Evolutionary conservation across 1,140 invertebrate species (phyloP), one percentile per base, ranked within the genome.

Genomic region (Thaumetopoea pityocampa): DNA sequence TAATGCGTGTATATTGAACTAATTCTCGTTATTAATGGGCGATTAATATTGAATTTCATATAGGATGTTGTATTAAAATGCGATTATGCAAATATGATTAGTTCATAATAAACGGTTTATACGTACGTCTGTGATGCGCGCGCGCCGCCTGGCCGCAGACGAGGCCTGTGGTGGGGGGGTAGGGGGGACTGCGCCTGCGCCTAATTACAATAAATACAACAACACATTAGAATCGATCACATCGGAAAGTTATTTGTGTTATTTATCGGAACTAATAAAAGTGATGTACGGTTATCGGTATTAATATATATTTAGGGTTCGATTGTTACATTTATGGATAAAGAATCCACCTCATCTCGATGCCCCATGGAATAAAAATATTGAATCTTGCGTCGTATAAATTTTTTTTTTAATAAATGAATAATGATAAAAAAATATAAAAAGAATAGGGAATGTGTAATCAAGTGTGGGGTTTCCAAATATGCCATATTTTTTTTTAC

Each of bases 1-100:
- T 40, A 41, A 43, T 49, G 53, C 45, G 48, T 57, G 53, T 54
- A 66, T 76, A 74, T 74, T 46, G 52, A 51, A 56, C 61, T 73
- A 79, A 79, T 82, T 82, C 60, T 61, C 42, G 38, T 68, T 67
- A 66, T 67, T 63, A 74, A 72, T 62, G 48, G 63, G 18, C 68
- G 40, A 76, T 77, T 67, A 66, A 71, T 67, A 79, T 79, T 74
- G 69, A 73, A 71, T 82, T 76, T 76, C 72, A 65, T 76, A 54
- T 62, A 51, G 54, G 58, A 50, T 59, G 49, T 73, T 58, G 53
- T 61, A 66, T 65, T 59, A 60, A 64, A 68, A 77, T 61, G 65
- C 56, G 60, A 78, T 82, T 82, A 82, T 82, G 70, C 72, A 82
- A 82, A 82, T 82, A 79, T 67, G 62, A 79, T 77, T 68, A 68